Base-by-base conservation (phyloP, 2,797 vertebrate genomes). In the Labeo calbasu region DNA sequence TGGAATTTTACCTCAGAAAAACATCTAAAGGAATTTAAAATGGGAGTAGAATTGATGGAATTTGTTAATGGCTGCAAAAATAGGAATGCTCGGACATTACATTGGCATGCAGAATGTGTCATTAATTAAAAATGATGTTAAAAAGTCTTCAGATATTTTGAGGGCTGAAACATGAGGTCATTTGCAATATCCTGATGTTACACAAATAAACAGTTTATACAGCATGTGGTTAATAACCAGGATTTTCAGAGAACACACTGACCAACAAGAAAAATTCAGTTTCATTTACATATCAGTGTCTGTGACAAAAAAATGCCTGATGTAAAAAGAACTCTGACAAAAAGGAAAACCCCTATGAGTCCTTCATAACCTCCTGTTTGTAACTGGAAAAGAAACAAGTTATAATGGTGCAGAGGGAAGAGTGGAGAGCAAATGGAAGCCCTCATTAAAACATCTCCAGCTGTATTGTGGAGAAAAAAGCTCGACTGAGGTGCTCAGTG, bases 381-480 rank as follows among this genome's bases (percentile, higher is more conserved):
- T 63, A 68, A 61, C 23, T 69, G 73, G 79, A 84, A 87, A 55
- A 81, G 82, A 87, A 89, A 81, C 82, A 89, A 82, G 85, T 83
- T 89, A 88, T 55, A 72, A 86, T 91, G 88, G 83, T 79, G 85
- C 86, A 92, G 89, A 87, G 82, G 84, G 91, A 89, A 92, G 83
- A 59, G 51, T 88, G 86, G 85, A 79, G 89, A 91, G 90, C 88
- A 92, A 91, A 95, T 92, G 92, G 93, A 94, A 91, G 84, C 66
- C 85, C 92, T 95, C 94, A 95, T 95, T 96, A 95, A 96, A 95
- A 94, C 92, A 93, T 93, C 90, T 95, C 93, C 92, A 92, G 91
- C 92, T 51, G 80, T 84, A 79, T 77, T 70, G 40, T 57, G 13
- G 36, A 36, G 53, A 77, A 83, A 43, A 51, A 66, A 51, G 19